A percentile compares a stretch with the other conserved stretches of the same genome.
Conservation (phyloP, 2,888 invertebrate genomes). For the Unio delphinus region DNA sequence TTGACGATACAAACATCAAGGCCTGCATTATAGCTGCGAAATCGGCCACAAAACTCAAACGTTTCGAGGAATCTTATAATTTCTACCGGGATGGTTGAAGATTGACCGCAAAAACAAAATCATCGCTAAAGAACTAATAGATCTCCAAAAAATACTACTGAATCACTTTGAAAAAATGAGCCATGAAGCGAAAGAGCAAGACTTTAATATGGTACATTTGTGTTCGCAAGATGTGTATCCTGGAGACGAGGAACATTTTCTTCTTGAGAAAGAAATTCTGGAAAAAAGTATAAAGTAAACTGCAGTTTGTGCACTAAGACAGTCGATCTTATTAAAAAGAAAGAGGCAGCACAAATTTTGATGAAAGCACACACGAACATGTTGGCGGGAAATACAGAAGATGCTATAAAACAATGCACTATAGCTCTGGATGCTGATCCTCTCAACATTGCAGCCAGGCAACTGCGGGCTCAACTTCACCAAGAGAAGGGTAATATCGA, state of each 20-base stretch:
- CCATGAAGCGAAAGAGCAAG: slow-evolving; percentile 28
- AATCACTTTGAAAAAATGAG: slow-evolving; percentile 35
- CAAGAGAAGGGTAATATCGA: slow-evolving; percentile 36
- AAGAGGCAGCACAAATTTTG: slow-evolving; percentile 42
- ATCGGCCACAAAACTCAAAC: slow-evolving; percentile 38
- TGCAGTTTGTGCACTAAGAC: slow-evolving; percentile 1
- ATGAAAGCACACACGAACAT: slow-evolving; percentile 42
- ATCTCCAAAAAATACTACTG: slow-evolving; percentile 49
- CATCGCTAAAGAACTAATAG: slow-evolving; percentile 43
- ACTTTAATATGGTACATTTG: slow-evolving; percentile 54
- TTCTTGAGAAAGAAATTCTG: slow-evolving; percentile 54
- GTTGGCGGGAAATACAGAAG: slow-evolving; percentile 27
- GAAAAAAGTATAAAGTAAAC: slow-evolving; percentile 49
- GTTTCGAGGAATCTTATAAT: slow-evolving; percentile 48
- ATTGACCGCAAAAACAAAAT: slow-evolving; percentile 43
- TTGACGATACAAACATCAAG: slow-evolving; percentile 21
- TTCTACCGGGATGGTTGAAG: slow-evolving; percentile 52
- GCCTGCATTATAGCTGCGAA: slow-evolving; percentile 43
- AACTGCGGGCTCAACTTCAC: slow-evolving; percentile 47
- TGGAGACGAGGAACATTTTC: slow-evolving; percentile 55
- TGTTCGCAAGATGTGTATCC: slow-evolving; percentile 59
- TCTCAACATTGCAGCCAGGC: slow-evolving; percentile 40
- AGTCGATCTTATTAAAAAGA: slow-evolving; percentile 17
- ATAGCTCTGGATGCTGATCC: slow-evolving; percentile 37
- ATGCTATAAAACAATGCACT: slow-evolving; percentile 37